Evolutionary conservation across 2,888 invertebrate genomes (phyloP).

Genomic region (Eustalomyia histrio): DNA sequence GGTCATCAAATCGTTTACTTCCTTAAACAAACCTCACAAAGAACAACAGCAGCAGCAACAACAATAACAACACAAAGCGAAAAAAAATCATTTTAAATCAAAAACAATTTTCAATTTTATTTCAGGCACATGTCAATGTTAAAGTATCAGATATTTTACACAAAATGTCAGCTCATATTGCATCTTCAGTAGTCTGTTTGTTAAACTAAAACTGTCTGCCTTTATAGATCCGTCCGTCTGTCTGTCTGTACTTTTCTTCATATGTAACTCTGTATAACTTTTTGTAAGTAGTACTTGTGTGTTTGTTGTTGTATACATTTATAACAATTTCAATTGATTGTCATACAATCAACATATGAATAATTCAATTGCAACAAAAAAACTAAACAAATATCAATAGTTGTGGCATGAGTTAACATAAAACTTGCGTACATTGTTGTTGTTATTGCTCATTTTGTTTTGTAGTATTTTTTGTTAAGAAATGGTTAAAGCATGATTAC

Average conservation of each 20-base stretch:
- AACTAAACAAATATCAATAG: conserved; percentile 51
- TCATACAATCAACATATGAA: conserved; percentile 78
- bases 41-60: not conserved
- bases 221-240: conserved; percentile 1
- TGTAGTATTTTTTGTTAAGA: conserved; percentile 33
- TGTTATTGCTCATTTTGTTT: conserved; percentile 35
- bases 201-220: conserved; percentile 20
- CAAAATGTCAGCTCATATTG: conserved; percentile 62
- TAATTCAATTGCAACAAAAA: conserved; percentile 73
- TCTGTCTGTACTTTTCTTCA: conserved; percentile 15
- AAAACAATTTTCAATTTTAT: conserved; percentile 65
- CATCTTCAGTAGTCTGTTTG: conserved; percentile 59
- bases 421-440: conserved; percentile 58
- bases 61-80: no score
- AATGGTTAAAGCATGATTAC: conserved; percentile 64
- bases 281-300: conserved; percentile 43
- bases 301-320: conserved; percentile 57
- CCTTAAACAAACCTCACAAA: conserved; percentile 33
- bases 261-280: conserved; percentile 13
- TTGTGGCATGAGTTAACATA: conserved; percentile 58
- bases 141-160: conserved; percentile 63
- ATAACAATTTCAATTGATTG: conserved; percentile 79
- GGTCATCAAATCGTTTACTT: conserved; percentile 39
- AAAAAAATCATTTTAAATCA: conserved; percentile 62
- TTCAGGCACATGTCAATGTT: conserved; percentile 66